Evolutionary conservation across 2,113 vertebrate species (phyloP), one percentile per base, ranked within the genome.

Genomic region (Thinocorus orbignyianus): DNA sequence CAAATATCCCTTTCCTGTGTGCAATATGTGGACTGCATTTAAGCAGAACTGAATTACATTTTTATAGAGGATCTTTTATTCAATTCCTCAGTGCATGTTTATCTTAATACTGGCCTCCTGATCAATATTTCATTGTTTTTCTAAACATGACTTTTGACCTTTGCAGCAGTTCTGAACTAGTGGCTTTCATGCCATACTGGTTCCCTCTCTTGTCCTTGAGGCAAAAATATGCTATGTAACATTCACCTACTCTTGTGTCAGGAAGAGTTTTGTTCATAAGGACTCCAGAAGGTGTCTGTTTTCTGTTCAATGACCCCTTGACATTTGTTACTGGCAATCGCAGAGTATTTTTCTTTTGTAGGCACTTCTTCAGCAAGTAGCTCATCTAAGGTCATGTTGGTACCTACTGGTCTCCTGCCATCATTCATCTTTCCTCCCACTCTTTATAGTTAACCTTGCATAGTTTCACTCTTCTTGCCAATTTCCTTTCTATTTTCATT

Each of bases 61-160:
- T 88, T 83, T 41, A 35, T 64, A 12, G 86, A 41, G 1, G 30
- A 62, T 57, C 18, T 81, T 85, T 72, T 72, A 48, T 88, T 84
- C 24, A 3, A 41, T 61, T 76, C 8, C 19, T 3, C 31, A 37
- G 1, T 58, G 39, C 6, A 78, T 8, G 6, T 39, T 92, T 95
- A 57, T 70, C 31, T 73, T 46, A 42, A 60, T 66, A 68, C 3
- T 49, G 33, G 7, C 10, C 15, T 93, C 19, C 39, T 80, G 58
- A 6, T 85, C 28, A 60, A 18, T 83, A 65, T 81, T 84, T 60
- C 57, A 42, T 41, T 79, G 61, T 69, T 94, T 92, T 92, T 79
- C 52, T 69, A 44, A 81, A 88, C 30, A n/a, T 92, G 64, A 64
- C 54, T 90, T 84, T 72, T 90, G 83, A 96, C 92, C 96, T 97